Conservation (phyloP, 2,888 invertebrate genomes). For the Lydus trimaculatus region DNA sequence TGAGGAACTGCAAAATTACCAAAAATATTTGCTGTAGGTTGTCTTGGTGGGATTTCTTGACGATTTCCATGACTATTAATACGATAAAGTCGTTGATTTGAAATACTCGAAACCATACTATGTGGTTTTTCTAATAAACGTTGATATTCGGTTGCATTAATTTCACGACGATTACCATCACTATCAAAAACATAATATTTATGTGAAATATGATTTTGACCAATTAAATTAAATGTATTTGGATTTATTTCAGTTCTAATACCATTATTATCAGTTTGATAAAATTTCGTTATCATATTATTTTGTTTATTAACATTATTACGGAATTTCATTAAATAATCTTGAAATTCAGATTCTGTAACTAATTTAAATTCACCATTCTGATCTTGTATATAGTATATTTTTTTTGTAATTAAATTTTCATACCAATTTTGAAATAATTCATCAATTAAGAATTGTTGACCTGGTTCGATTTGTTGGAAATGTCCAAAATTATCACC, state of each 20-base stretch:
- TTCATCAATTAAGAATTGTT: background rate
- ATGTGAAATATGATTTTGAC: background rate
- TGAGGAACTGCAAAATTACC: background rate
- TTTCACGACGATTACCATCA: conserved; percentile 3
- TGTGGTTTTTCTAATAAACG: background rate
- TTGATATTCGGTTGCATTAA: conserved; percentile 3
- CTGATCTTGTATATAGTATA: background rate
- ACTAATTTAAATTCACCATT: background rate
- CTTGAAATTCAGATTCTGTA: background rate
- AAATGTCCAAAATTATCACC: conserved; percentile 11
- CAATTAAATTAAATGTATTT: background rate
- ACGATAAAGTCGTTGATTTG: background rate
- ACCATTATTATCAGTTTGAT: background rate
- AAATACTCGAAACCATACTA: background rate
- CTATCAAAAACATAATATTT: conserved; percentile 5
- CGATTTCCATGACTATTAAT: conserved; percentile 4
- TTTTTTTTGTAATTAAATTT: too few species aligned
- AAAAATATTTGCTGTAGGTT: background rate
- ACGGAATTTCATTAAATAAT: background rate
- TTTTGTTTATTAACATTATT: background rate
- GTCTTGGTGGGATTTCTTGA: background rate
- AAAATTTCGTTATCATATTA: background rate
- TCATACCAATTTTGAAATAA: too few species aligned
- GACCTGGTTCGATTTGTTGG: too few species aligned
- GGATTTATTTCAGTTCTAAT: conserved; percentile 1